These are phyloP conservation scores for Hoplostethus atlanticus DNA, from an alignment of 2,797 vertebrate genomes.

Conservation along the genomic window DNA sequence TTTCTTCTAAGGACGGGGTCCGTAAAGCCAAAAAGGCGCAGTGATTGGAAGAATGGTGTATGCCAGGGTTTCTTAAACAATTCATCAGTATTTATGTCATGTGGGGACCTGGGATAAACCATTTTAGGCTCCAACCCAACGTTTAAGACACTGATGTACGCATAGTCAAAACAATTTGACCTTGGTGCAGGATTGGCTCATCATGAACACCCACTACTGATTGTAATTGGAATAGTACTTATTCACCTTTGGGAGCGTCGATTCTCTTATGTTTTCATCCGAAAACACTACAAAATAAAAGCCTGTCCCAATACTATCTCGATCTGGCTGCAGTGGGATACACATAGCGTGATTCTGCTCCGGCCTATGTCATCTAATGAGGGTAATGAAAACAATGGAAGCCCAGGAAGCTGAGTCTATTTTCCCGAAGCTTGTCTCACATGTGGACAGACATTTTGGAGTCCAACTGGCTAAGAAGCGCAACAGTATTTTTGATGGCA, in stretches of 20 bases:
- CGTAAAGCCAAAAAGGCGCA: slow-evolving; percentile 18
- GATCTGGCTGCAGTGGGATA: slow-evolving; percentile 4
- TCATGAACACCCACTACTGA: slow-evolving; percentile 6
- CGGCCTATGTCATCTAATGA: slow-evolving; percentile 16
- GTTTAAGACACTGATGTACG: slow-evolving; percentile 13
- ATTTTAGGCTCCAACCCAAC: slow-evolving; percentile 11
- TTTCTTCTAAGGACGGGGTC: slow-evolving; percentile 56
- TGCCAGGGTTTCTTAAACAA: slow-evolving; percentile 50
- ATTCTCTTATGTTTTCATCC: slow-evolving; percentile 17
- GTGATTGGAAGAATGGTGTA: slow-evolving; percentile 53
- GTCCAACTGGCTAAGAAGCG: slow-evolving; percentile 8
- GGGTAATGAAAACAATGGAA: slow-evolving; percentile 30
- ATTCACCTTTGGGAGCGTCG: slow-evolving; percentile 24
- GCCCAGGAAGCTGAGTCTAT: slow-evolving; percentile 1
- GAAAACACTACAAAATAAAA: slow-evolving; percentile 22
- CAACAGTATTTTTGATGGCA: slow-evolving; percentile 7
- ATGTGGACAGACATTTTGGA: slow-evolving; percentile 6
- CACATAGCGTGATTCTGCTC: slow-evolving; percentile 23
- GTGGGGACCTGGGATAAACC: slow-evolving; percentile 15
- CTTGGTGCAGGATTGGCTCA: slow-evolving; percentile 1
- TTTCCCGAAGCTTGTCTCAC: slow-evolving; percentile 9
- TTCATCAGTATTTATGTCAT: slow-evolving; percentile 31
- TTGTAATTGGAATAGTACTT: slow-evolving; percentile 29
- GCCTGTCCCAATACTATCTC: slow-evolving; percentile 9
- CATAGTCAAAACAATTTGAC: slow-evolving; percentile 29